Evolutionary conservation across 2,113 vertebrate species (phyloP).

Genomic region (Ammospiza nelsoni): DNA sequence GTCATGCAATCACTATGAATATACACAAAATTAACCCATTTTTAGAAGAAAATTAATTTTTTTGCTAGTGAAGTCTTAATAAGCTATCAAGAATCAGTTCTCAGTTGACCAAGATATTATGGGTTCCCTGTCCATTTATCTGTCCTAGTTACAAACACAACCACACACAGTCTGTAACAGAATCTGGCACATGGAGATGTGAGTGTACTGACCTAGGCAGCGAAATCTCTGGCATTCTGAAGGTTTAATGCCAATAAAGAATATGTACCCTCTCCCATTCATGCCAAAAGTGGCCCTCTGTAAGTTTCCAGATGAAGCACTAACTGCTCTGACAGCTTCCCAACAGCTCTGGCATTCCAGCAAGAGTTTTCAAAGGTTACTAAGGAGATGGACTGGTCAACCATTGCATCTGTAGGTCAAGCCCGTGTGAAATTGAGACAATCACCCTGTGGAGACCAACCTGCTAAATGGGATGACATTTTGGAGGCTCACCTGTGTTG

Average conservation of each 20-base stretch:
- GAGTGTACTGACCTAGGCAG: background rate
- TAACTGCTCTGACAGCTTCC: background rate
- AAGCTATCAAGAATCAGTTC: background rate
- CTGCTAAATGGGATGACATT: background rate
- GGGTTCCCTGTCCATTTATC: background rate
- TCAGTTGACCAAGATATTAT: background rate
- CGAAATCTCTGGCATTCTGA: background rate
- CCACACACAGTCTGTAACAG: background rate
- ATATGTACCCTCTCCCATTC: background rate
- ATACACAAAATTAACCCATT: background rate
- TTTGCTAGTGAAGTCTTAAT: background rate
- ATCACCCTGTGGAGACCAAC: background rate
- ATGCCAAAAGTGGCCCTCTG: background rate
- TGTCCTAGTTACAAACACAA: background rate
- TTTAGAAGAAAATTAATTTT: background rate
- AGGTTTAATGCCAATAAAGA: background rate
- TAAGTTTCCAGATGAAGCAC: background rate
- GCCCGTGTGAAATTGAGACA: background rate
- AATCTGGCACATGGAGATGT: background rate
- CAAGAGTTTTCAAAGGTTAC: background rate
- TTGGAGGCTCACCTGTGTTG: background rate
- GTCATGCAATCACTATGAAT: background rate
- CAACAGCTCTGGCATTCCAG: background rate
- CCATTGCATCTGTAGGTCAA: background rate
- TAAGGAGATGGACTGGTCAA: background rate